Conservation (phyloP, 2,888 invertebrate species). For the Hyalella azteca region DNA sequence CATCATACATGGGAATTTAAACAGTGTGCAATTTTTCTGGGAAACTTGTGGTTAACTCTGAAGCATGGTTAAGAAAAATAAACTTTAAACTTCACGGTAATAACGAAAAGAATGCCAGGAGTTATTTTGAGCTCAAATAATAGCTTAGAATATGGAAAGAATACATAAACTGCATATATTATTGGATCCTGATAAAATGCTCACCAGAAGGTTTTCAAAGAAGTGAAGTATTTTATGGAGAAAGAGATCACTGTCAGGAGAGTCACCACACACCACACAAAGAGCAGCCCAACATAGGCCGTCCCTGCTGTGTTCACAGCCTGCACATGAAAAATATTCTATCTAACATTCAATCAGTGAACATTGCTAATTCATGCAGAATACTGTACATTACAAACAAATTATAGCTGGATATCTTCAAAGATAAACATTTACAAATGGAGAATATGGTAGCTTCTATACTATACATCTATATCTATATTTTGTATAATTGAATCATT, state of each 20-base stretch:
- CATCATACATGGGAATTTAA: too few species aligned
- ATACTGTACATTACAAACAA: too few species aligned
- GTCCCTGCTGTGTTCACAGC: constrained; percentile 45
- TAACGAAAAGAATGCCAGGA: neutral
- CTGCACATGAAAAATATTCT: constrained; percentile 32
- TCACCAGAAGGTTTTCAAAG: neutral
- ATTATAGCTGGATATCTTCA: too few species aligned
- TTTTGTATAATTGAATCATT: too few species aligned
- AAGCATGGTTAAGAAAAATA: too few species aligned
- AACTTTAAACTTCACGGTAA: too few species aligned
- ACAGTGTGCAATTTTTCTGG: too few species aligned
- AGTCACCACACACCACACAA: constrained; percentile 23
- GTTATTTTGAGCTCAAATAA: neutral
- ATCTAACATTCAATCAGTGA: neutral
- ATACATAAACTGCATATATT: neutral
- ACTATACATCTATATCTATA: too few species aligned
- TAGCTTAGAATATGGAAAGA: neutral
- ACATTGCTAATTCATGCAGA: neutral
- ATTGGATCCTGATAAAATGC: neutral
- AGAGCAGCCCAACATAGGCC: constrained; percentile 50
- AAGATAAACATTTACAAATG: too few species aligned
- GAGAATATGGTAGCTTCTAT: too few species aligned
- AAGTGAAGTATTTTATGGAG: neutral
- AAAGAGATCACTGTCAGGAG: neutral
- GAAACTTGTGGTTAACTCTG: too few species aligned